Evolutionary conservation across 2,797 vertebrate species (phyloP), one percentile per base, ranked within the genome.

Genomic region (Carcharodon carcharias): DNA sequence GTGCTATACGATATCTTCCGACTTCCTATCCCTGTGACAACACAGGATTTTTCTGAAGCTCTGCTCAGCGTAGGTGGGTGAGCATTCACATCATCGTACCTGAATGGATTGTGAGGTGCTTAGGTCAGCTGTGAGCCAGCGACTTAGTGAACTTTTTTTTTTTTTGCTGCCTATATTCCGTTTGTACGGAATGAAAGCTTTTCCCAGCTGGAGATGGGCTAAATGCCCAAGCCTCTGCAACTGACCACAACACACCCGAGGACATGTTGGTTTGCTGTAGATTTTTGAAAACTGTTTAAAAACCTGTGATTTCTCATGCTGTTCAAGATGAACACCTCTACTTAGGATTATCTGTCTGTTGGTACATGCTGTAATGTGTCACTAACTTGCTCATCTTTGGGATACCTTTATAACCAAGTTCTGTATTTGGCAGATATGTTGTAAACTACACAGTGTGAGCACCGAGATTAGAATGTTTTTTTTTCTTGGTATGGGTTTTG

Each of bases 1-100:
- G 99, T 99, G 96, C 98, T 99, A 91, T 99, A 99, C 97, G 99
- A 99, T 97, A 99, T 99, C 97, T 99, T 99, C 98, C 98, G 99
- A 96, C 99, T 99, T 97, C 99, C 99, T 97, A 97, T 99, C 96
- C 99, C 99, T 97, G 98, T 99, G 96, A 97, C 98, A 82, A 99
- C 99, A 95, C 98, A 99, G 97, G 99, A 99, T 97, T 99, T 99
- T 97, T 99, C 98, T 69, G 99, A 99, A 97, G 99, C 98, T 96
- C 98, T 99, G 97, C 98, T 99, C 96, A 99, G 99, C 97, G 99
- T 99, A 96, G 99, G 99, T 99, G 97, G 98, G 99, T 98, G 61
- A 93, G 63, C n/a, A 40, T 26, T 23, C 63, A 45, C 96, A 71
- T 35, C 31, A 18, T 40, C 21, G 45, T 23, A 40, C 63, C 21